Evolutionary conservation across 2,888 invertebrate genomes (phyloP).

Genomic region (Mythimna ferrago): DNA sequence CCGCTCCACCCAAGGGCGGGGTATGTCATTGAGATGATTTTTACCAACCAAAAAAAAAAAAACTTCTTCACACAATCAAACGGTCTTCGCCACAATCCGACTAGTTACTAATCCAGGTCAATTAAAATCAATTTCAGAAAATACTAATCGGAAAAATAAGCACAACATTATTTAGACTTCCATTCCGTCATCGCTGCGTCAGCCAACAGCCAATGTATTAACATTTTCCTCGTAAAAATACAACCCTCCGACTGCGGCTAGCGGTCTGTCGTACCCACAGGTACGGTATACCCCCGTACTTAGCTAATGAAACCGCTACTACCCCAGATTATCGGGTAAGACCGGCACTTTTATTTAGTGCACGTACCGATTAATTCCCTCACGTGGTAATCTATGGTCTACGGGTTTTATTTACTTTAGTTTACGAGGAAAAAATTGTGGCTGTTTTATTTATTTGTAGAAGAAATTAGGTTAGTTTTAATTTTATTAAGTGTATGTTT

Average conservation of each 20-base stretch:
- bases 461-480: neutral
- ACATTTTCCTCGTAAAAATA: constrained; percentile 6
- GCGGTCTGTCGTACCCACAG: constrained; percentile 24
- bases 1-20: too few relatives aligned
- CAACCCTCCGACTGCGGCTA: constrained; percentile 27
- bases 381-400: constrained; percentile 9
- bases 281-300: constrained; percentile 31
- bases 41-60: too few relatives aligned
- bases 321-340: constrained; percentile 37
- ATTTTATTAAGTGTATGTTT: neutral
- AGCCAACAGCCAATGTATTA: neutral
- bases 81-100: too few relatives aligned
- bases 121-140: neutral
- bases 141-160: neutral
- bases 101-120: neutral
- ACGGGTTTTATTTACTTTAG: constrained; percentile 18
- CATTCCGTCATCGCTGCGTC: neutral
- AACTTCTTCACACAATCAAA: too few relatives aligned
- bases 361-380: constrained; percentile 44
- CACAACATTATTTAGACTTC: neutral
- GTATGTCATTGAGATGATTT: too few relatives aligned
- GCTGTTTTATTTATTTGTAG: constrained; percentile 1
- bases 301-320: constrained; percentile 63
- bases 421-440: neutral
- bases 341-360: constrained; percentile 50